Evolutionary conservation across 1,140 invertebrate species (phyloP).

Genomic region (Drosophila eugracilis): DNA sequence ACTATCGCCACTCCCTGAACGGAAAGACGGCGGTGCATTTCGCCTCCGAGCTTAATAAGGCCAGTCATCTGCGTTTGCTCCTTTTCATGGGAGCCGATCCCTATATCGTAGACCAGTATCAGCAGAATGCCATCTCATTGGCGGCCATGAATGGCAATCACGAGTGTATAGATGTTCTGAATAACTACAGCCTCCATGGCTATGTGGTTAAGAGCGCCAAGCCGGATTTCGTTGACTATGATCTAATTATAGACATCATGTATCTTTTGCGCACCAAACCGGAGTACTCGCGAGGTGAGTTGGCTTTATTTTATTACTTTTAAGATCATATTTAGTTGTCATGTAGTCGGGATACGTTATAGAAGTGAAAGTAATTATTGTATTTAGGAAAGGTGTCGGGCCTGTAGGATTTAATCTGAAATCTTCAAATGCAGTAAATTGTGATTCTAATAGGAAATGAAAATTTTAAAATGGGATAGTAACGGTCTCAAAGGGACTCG

Average conservation of each 20-base stretch:
- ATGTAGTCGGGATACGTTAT: too few relatives aligned
- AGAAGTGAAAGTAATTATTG: too few relatives aligned
- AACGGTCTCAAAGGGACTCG: neutral
- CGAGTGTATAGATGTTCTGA: constrained; percentile 60
- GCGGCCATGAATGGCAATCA: constrained; percentile 84
- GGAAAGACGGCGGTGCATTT: constrained; percentile 90
- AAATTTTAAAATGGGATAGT: neutral
- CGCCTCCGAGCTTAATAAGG: constrained; percentile 88
- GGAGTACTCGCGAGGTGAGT: constrained; percentile 51
- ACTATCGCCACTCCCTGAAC: constrained; percentile 89
- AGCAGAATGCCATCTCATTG: constrained; percentile 89
- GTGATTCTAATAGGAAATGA: too few relatives aligned
- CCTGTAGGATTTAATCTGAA: too few relatives aligned
- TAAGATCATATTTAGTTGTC: neutral
- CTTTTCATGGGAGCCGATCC: constrained; percentile 89
- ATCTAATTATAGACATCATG: constrained; percentile 67
- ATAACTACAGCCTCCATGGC: constrained; percentile 47
- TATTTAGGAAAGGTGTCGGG: too few relatives aligned
- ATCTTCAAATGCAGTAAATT: too few relatives aligned
- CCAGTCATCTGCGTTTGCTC: constrained; percentile 87
- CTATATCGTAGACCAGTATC: constrained; percentile 87
- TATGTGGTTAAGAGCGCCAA: constrained; percentile 40
- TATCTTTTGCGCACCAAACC: constrained; percentile 47
- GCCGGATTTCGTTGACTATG: constrained; percentile 58
- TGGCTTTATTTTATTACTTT: neutral